Evolutionary conservation across 2,797 vertebrate genomes (phyloP), one percentile per base, ranked within the genome.

Genomic region (Alauda arvensis): DNA sequence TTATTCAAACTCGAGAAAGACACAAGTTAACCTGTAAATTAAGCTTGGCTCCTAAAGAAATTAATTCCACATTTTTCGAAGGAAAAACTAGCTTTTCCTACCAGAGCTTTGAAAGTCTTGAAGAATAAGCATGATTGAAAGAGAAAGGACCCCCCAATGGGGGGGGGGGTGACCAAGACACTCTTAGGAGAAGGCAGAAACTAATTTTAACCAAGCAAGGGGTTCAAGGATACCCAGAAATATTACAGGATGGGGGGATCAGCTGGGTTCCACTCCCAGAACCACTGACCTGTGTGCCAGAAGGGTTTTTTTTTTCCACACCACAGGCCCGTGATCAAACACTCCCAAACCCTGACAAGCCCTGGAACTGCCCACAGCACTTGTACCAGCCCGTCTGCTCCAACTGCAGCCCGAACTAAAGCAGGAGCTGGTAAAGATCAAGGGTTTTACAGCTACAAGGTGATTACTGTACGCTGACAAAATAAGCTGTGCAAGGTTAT

Each of bases 401-500:
- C 53, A 51, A 76, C 40, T 49, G 48, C 26, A 2, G 57, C 62
- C 49, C 4, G 16, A 29, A 57, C 71, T 75, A 59, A 86, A 37
- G 8, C 4, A 0, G 60, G 70, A 55, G 48, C 74, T 48, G 28
- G 57, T 16, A 59, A 81, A 83, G 82, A 89, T 85, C 88, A 88
- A 83, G 63, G 81, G 60, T 0, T 29, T 66, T 28, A 81, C 65
- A 81, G 75, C 62, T 52, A 66, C 70, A 59, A 79, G 76, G 76
- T 67, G 86, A 87, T 91, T 81, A 72, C 3, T 26, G 40, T 5
- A 21, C 4, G 29, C 67, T 76, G 77, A 87, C 89, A 93, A 85
- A 90, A 85, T 60, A 80, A 84, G 76, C 77, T 74, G 45, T 46
- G 67, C 75, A 91, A 83, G 88, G 84, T 88, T 79, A 88, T 40